phyloP scores from a whole-genome alignment of 1,140 invertebrate species.

The Popillia japonica region DNA sequence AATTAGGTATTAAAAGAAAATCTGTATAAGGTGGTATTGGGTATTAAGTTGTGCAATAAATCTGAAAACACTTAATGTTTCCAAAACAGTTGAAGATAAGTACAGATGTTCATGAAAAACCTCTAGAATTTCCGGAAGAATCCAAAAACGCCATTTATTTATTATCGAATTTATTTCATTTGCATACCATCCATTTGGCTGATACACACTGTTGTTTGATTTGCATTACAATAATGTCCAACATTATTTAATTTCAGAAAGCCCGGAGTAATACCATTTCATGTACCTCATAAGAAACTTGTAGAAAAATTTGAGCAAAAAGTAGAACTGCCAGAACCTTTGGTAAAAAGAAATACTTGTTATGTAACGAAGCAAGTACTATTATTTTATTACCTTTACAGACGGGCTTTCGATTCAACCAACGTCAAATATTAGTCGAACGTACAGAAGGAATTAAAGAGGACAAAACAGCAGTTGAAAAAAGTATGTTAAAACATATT shows the following conservation, averaged over 20 bases:
- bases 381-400: background rate
- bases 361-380: background rate
- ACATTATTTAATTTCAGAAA: conserved; percentile 62
- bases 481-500: background rate
- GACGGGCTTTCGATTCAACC: conserved; percentile 45
- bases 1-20: too few relatives aligned
- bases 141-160: too few relatives aligned
- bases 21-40: too few relatives aligned
- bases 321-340: conserved; percentile 63
- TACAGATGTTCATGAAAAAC: too few relatives aligned
- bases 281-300: conserved; percentile 66
- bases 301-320: conserved; percentile 66
- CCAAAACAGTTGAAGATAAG: too few relatives aligned
- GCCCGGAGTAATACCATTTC: conserved; percentile 64
- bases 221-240: too few relatives aligned
- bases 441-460: conserved; percentile 4
- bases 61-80: too few relatives aligned
- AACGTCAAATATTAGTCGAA: conserved; percentile 34
- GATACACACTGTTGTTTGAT: too few relatives aligned
- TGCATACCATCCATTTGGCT: too few relatives aligned
- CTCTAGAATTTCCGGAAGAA: too few relatives aligned
- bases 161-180: too few relatives aligned
- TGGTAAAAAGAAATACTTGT: conserved; percentile 59
- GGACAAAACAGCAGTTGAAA: background rate
- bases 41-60: too few relatives aligned